Evolutionary conservation across 2,888 invertebrate genomes (phyloP).

Genomic region (Hypomecis atomaria): DNA sequence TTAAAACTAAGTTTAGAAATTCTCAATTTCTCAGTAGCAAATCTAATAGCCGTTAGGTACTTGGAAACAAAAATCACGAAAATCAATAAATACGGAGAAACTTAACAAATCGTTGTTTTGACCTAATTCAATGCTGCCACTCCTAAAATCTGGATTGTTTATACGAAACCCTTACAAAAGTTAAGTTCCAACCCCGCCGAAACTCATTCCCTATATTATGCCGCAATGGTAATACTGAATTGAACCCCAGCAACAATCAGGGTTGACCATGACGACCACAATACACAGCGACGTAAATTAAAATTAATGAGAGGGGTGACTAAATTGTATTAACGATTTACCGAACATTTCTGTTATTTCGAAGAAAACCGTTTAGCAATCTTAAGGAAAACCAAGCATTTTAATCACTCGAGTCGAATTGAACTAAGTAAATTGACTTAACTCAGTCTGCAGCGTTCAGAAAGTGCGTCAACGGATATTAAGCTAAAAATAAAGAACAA

Average conservation of each 20-base stretch:
- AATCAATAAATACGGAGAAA: constrained; percentile 20
- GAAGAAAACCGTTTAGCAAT: constrained; percentile 7
- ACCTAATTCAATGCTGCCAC: constrained; percentile 24
- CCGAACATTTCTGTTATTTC: constrained; percentile 26
- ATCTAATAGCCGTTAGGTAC: neutral
- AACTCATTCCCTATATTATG: constrained; percentile 43
- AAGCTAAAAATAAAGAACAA: constrained; percentile 28
- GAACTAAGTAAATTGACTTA: too few relatives aligned
- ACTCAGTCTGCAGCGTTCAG: neutral
- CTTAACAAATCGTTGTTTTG: constrained; percentile 21
- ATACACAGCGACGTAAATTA: constrained; percentile 57
- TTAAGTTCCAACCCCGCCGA: constrained; percentile 32
- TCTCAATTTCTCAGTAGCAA: neutral
- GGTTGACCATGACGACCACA: constrained; percentile 53
- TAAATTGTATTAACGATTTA: constrained; percentile 61
- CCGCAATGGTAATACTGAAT: constrained; percentile 54
- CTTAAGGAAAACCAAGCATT: neutral
- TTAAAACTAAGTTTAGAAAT: constrained; percentile 3
- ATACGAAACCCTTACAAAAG: constrained; percentile 17
- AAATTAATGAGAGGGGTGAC: constrained; percentile 64
- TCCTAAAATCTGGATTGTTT: constrained; percentile 23
- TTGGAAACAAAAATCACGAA: constrained; percentile 14
- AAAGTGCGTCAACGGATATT: constrained; percentile 23
- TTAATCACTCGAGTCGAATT: neutral
- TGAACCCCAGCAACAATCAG: constrained; percentile 58